Evolutionary conservation across 1,140 invertebrate species (phyloP).

Genomic region (Plectus sambesii): DNA sequence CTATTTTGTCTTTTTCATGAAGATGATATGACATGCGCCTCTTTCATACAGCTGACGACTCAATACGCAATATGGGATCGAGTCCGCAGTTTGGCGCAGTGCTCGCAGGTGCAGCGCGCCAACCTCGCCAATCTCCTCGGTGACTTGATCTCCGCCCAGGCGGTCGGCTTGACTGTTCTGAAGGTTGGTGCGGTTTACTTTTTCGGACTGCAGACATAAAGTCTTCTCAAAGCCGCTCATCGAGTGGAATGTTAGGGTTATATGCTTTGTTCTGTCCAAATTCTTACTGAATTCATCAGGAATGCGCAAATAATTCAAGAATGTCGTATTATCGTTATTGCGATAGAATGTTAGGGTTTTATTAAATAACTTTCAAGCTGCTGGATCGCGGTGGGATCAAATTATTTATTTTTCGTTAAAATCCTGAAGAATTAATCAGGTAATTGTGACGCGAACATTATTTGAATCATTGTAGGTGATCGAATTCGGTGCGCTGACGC

Average conservation of each 20-base stretch:
- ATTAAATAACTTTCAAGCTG: background rate
- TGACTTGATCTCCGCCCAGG: conserved; percentile 66
- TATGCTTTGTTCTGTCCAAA: too few relatives aligned
- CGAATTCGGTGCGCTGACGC: conserved; percentile 27
- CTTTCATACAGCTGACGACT: conserved; percentile 60
- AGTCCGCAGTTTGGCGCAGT: conserved; percentile 63
- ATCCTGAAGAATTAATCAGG: too few relatives aligned
- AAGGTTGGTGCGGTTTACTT: conserved; percentile 56
- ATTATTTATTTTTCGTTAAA: conserved; percentile 15
- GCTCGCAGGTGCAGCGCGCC: conserved; percentile 55
- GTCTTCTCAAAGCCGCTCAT: too few relatives aligned
- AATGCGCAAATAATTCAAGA: background rate
- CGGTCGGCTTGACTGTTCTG: conserved; percentile 66
- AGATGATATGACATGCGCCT: conserved; percentile 16
- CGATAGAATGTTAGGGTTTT: conserved; percentile 2
- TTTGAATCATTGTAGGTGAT: conserved; percentile 18
- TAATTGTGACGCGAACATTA: conserved; percentile 1
- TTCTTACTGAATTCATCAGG: background rate
- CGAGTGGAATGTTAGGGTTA: too few relatives aligned
- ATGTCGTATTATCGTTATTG: background rate
- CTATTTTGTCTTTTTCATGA: conserved; percentile 18
- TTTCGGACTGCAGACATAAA: too few relatives aligned
- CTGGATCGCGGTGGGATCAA: background rate
- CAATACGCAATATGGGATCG: conserved; percentile 84
- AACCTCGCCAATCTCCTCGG: conserved; percentile 69